These are phyloP conservation scores for Eueides isabella DNA, from an alignment of 1,140 invertebrate genomes.

Conservation along the genomic window DNA sequence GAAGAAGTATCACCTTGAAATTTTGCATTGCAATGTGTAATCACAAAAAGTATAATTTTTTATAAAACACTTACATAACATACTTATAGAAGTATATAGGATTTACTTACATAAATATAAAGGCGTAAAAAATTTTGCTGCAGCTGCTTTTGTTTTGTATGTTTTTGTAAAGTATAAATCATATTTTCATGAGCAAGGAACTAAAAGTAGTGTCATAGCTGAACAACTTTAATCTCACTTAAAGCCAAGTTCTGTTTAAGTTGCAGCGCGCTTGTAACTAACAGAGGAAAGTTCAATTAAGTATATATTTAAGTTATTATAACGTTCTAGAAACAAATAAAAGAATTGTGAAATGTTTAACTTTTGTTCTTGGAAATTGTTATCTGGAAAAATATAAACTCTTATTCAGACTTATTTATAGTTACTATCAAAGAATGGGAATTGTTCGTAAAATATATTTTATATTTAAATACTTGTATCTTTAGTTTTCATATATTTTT, in stretches of 20 bases:
- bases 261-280: slow-evolving; percentile 21
- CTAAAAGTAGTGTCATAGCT: background rate
- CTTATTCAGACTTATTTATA: background rate
- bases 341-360: background rate
- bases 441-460: background rate
- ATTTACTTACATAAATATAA: background rate
- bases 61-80: too few relatives aligned
- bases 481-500: background rate
- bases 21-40: background rate
- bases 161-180: background rate
- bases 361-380: slow-evolving; percentile 11
- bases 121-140: background rate
- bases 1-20: too few relatives aligned
- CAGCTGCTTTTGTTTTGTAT: background rate
- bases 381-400: slow-evolving; percentile 9
- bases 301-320: slow-evolving; percentile 19
- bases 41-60: too few relatives aligned
- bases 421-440: background rate
- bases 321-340: slow-evolving; percentile 2
- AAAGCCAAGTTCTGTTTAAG: slow-evolving; percentile 22
- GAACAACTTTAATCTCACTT: slow-evolving; percentile 19
- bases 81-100: too few relatives aligned
- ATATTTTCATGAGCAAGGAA: slow-evolving; percentile 8
- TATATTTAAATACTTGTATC: background rate
- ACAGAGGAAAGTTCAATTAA: slow-evolving; percentile 24